phyloP scores from a whole-genome alignment of 2,888 invertebrate species.

The Drosophila meridiana region DNA sequence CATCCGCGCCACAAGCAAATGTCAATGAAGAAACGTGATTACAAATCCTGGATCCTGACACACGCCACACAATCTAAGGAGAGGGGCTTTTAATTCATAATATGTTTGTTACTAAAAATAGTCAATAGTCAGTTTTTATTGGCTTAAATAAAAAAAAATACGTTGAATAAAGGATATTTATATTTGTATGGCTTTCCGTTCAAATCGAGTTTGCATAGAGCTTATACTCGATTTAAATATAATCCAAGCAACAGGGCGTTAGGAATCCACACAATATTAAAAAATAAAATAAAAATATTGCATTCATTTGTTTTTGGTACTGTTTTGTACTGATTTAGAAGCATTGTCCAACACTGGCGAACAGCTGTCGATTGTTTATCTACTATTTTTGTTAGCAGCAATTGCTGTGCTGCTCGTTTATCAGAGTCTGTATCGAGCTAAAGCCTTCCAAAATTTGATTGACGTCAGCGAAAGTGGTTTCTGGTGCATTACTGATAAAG shows the following conservation, averaged over 20 bases:
- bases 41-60: constrained; percentile 91
- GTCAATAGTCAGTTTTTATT: constrained; percentile 9
- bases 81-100: constrained; percentile 70
- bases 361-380: constrained; percentile 59
- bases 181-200: background rate
- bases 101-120: constrained; percentile 19
- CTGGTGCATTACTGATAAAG: constrained; percentile 26
- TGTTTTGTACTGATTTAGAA: background rate
- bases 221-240: background rate
- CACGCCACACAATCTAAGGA: constrained; percentile 89
- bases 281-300: background rate
- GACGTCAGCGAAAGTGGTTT: constrained; percentile 41
- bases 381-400: constrained; percentile 19
- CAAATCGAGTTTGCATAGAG: background rate
- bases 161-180: background rate
- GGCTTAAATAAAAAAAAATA: constrained; percentile 20
- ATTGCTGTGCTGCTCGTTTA: constrained; percentile 13
- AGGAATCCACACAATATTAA: too few species aligned
- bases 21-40: constrained; percentile 88
- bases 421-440: background rate
- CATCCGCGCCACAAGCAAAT: constrained; percentile 93
- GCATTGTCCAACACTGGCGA: constrained; percentile 33
- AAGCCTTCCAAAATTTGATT: constrained; percentile 27
- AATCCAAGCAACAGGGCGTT: background rate
- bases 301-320: background rate